Percentiles rank a stretch among this genome's conserved stretches.
Conservation (phyloP, 2,888 invertebrate genomes). For the Ceraclea dissimilis region DNA sequence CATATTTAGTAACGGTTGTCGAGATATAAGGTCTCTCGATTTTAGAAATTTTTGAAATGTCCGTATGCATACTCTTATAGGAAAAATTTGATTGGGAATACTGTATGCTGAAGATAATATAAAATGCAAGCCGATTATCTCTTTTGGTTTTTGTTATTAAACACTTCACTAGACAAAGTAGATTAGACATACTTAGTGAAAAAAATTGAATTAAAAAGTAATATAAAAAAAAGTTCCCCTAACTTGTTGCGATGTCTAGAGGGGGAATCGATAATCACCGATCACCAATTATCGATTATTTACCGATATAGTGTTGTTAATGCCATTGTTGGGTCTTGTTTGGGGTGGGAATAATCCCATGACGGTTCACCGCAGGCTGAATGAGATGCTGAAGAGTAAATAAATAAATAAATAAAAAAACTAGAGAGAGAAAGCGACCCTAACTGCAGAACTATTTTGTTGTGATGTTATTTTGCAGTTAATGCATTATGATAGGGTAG, state of each 20-base stretch:
- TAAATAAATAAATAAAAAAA: conserved; percentile 5
- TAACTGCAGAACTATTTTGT: neutral
- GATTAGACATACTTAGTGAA: no score
- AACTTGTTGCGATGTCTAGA: neutral
- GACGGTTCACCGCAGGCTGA: conserved; percentile 11
- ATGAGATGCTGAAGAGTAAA: conserved; percentile 4
- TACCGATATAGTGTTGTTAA: conserved; percentile 5
- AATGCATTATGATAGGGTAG: no score
- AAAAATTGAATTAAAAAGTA: neutral
- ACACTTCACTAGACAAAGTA: no score
- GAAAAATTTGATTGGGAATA: no score
- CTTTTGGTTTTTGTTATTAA: no score
- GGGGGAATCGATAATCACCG: conserved; percentile 8
- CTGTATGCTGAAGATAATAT: no score
- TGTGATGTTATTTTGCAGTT: no score
- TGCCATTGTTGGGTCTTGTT: neutral
- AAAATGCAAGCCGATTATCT: no score
- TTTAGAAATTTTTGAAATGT: no score
- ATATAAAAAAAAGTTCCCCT: neutral
- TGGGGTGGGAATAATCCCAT: conserved; percentile 14
- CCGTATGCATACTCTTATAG: no score
- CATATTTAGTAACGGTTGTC: no score
- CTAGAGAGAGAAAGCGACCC: neutral
- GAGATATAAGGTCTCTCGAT: no score
- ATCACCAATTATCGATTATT: conserved; percentile 23